Conservation (phyloP, 2,888 invertebrate species). For the Ctenicera cuprea region DNA sequence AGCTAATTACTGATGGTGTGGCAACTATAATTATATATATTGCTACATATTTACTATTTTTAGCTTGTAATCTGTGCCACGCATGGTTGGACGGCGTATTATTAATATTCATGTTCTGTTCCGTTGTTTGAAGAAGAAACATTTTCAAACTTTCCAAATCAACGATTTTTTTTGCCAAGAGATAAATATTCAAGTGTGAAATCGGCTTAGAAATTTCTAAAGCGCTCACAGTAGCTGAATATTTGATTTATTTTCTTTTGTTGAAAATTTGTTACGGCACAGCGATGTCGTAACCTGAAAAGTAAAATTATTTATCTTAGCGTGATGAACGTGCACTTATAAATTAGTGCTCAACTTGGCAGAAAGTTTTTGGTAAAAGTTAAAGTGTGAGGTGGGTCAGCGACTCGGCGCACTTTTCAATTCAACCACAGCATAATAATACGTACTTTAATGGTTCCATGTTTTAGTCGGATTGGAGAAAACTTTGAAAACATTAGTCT, state of each 20-base stretch:
- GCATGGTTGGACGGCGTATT: not conserved
- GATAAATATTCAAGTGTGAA: not conserved
- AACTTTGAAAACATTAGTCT: no score
- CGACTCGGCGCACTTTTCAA: no score
- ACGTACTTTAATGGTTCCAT: no score
- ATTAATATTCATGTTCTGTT: not conserved
- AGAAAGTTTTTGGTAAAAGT: not conserved
- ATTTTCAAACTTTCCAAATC: not conserved
- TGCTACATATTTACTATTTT: not conserved
- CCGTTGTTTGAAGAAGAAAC: not conserved
- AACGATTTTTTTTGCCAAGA: not conserved
- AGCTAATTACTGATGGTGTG: no score
- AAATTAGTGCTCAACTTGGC: no score
- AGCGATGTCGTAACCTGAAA: not conserved
- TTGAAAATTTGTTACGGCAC: not conserved
- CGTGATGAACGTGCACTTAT: no score
- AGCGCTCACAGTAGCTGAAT: not conserved
- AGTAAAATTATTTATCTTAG: not conserved
- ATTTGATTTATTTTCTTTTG: not conserved
- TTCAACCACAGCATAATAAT: no score
- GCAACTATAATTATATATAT: not conserved
- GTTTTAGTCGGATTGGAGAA: no score
- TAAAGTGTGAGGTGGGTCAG: not conserved
- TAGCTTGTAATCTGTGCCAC: not conserved
- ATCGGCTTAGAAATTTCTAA: not conserved